These are phyloP conservation scores for Xiphorhynchus erythropygius DNA, from an alignment of 2,797 vertebrate species.

Conservation along the genomic window DNA sequence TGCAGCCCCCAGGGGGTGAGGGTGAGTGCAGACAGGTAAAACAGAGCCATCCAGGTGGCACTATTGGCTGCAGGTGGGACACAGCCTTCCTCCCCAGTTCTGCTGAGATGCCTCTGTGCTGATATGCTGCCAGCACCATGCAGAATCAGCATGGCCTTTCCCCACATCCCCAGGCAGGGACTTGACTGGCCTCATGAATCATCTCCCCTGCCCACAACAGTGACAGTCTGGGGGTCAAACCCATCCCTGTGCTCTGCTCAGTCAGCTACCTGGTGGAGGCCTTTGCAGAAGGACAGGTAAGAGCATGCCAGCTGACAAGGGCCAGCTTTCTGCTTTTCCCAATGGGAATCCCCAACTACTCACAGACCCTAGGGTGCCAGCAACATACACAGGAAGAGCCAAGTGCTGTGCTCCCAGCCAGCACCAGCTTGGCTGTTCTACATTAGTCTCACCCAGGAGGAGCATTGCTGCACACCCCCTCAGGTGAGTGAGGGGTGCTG, in stretches of 20 bases:
- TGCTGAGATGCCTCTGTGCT: background rate
- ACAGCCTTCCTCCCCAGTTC: background rate
- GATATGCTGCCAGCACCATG: background rate
- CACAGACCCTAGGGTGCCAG: background rate
- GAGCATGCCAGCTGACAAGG: background rate
- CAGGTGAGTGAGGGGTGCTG: background rate
- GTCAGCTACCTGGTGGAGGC: background rate
- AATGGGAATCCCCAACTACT: background rate
- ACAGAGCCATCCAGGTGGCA: accelerated
- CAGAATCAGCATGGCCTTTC: background rate
- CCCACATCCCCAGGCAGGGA: background rate
- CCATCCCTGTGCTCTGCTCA: background rate
- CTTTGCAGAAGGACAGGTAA: background rate
- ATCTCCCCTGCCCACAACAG: background rate
- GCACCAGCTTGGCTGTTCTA: background rate
- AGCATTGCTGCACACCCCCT: background rate
- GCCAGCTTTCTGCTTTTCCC: background rate
- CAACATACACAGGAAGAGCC: background rate
- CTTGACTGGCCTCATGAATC: background rate
- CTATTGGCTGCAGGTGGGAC: background rate
- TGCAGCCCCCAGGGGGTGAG: background rate
- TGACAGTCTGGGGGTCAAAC: background rate
- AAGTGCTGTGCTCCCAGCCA: background rate
- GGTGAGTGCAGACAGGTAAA: background rate
- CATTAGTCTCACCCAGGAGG: background rate